Evolutionary conservation across 64 coral and sea anemone genomes (phyloP), one percentile per base, ranked within the genome.

Genomic region (Orbicella faveolata): DNA sequence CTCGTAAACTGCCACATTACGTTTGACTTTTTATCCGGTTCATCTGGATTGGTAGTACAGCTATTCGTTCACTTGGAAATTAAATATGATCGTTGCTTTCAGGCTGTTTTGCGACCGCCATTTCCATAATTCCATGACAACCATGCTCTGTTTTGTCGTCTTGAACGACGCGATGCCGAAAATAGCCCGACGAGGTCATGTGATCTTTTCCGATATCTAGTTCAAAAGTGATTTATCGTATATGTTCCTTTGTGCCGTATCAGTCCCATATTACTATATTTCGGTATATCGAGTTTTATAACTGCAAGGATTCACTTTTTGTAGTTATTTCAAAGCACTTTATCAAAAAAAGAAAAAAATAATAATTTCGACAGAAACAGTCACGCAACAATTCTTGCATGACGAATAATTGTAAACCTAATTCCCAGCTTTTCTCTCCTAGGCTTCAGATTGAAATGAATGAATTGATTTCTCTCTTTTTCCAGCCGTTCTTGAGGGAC

Each of bases 101-200:
- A 79, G 30, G 62, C 36, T 63, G 63, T 79, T 68, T 11, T 33
- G 36, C 17, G 63, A 18, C 81, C 30, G 15, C 41, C 55, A 67
- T 84, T 84, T 65, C 26, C 63, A 66, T 82, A 83, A 83, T n/a
- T 52, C 82, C 82, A 85, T 85, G 65, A 52, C 82, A 48, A 85
- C 82, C 9, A 15, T 1, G 18, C 48, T 37, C 7, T 72, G 82
- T 48, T 52, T 72, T 51, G 39, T n/a, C 8, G 62, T 12, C 20
- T 37, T 44, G 34, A 34, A 83, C n/a, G 67, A 70, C 67, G n/a
- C 67, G 67, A 7, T 25, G 4, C 20, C 25, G 14, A 48, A 48
- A 21, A 5, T 4, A 20, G 30, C 23, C 26, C 52, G n/a, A 61
- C 61, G 19, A 36, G 20, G 7, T 18, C 80, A 83, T 35, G 61